Evolutionary conservation across 2,113 vertebrate species (phyloP).

Genomic region (Istiophorus platypterus): DNA sequence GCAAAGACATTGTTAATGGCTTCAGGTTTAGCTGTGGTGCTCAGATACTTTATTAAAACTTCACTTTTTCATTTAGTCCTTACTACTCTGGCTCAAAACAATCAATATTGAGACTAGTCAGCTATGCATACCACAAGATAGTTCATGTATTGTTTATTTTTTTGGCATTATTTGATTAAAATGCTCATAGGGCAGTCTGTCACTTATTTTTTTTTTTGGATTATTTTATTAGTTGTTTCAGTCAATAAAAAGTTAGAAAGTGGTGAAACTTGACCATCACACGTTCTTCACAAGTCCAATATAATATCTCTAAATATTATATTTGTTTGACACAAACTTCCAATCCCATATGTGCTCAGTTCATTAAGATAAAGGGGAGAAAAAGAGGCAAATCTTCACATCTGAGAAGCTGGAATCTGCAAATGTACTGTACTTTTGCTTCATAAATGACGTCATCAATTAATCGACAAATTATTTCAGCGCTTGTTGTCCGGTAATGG

Average conservation of each 20-base stretch:
- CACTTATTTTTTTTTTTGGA: background rate
- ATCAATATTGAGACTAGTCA: constrained; percentile 42
- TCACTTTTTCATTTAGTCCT: constrained; percentile 37
- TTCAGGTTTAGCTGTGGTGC: constrained; percentile 39
- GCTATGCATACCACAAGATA: constrained; percentile 22
- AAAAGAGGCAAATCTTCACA: background rate
- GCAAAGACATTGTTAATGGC: constrained; percentile 74
- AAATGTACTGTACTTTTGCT: background rate
- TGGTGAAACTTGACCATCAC: background rate
- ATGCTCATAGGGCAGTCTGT: constrained; percentile 9
- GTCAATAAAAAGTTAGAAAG: background rate
- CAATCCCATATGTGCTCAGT: background rate
- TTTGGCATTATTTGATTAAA: constrained; percentile 49
- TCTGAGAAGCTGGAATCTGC: background rate
- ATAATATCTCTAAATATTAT: background rate
- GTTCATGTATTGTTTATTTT: constrained; percentile 40
- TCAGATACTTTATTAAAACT: constrained; percentile 44
- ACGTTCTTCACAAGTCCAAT: background rate
- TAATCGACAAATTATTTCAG: background rate
- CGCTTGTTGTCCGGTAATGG: background rate
- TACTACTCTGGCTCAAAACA: constrained; percentile 16
- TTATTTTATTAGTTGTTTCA: background rate
- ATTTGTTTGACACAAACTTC: background rate
- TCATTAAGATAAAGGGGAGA: background rate
- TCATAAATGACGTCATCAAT: background rate